These are phyloP conservation scores for Excalfactoria chinensis DNA, from an alignment of 2,113 vertebrate genomes.

Conservation along the genomic window DNA sequence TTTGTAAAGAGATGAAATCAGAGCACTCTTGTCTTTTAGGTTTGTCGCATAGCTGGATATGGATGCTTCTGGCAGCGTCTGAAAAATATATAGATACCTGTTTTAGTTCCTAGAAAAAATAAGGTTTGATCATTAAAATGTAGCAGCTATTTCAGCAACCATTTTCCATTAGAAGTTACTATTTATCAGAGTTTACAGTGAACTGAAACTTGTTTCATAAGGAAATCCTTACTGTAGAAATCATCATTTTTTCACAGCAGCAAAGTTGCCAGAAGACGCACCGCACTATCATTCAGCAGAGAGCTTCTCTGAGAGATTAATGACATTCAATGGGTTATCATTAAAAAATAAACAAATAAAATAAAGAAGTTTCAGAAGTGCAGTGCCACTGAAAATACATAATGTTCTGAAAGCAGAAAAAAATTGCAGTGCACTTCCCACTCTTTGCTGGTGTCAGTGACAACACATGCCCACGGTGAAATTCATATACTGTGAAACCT, in stretches of 20 bases:
- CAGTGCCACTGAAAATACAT: neutral
- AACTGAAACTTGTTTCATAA: neutral
- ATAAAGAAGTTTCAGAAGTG: neutral
- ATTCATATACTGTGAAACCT: neutral
- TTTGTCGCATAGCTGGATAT: conserved; percentile 90
- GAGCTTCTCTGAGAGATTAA: neutral
- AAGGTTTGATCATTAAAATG: neutral
- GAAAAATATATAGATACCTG: conserved; percentile 64
- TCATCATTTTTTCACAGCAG: neutral
- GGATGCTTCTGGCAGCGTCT: conserved; percentile 93
- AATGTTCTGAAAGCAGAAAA: neutral
- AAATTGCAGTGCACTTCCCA: neutral
- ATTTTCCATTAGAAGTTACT: neutral
- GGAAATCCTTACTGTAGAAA: neutral
- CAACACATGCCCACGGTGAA: neutral
- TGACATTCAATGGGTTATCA: neutral
- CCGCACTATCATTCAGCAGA: neutral
- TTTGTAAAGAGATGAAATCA: conserved; percentile 96
- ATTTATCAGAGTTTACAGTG: neutral
- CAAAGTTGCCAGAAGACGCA: neutral
- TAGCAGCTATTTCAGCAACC: neutral
- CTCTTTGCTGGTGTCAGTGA: neutral
- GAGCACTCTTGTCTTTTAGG: conserved; percentile 89
- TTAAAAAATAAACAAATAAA: neutral
- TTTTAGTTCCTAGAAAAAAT: neutral